Percentiles rank a stretch among this genome's conserved stretches.
phyloP scores from a whole-genome alignment of 2,113 vertebrate species.

The Tachysurus fulvidraco region DNA sequence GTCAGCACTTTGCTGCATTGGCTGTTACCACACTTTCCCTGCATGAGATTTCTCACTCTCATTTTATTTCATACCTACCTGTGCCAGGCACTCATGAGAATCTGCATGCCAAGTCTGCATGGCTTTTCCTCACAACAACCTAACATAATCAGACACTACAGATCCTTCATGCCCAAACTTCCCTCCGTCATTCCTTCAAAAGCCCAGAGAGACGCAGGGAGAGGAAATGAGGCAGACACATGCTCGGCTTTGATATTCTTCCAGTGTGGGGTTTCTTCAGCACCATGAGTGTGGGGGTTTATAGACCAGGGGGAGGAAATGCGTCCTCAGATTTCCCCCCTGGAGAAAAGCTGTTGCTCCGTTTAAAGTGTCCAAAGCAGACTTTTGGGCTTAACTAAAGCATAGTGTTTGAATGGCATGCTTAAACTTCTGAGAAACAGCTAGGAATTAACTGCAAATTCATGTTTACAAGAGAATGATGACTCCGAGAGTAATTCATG shows the following conservation, averaged over 20 bases:
- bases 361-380: slow-evolving; percentile 50
- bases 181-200: background rate
- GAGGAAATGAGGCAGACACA: slow-evolving; percentile 66
- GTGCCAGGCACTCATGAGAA: background rate
- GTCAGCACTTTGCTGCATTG: background rate
- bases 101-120: background rate
- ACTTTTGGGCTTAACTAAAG: slow-evolving; percentile 40
- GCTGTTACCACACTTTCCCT: background rate
- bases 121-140: slow-evolving; percentile 8
- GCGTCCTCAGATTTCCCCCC: slow-evolving; percentile 51
- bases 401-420: background rate
- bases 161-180: background rate
- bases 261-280: slow-evolving; percentile 60
- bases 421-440: slow-evolving; percentile 3
- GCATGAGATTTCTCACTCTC: slow-evolving; percentile 16
- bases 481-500: background rate
- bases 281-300: slow-evolving; percentile 51
- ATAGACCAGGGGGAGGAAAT: slow-evolving; percentile 56
- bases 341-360: slow-evolving; percentile 57
- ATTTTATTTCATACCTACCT: slow-evolving; percentile 7
- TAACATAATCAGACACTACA: background rate
- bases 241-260: slow-evolving; percentile 64
- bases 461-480: slow-evolving; percentile 5
- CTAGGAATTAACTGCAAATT: slow-evolving; percentile 7
- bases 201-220: slow-evolving; percentile 37